Base-by-base conservation (phyloP, 2,797 vertebrate species). In the Lithobates pipiens region DNA sequence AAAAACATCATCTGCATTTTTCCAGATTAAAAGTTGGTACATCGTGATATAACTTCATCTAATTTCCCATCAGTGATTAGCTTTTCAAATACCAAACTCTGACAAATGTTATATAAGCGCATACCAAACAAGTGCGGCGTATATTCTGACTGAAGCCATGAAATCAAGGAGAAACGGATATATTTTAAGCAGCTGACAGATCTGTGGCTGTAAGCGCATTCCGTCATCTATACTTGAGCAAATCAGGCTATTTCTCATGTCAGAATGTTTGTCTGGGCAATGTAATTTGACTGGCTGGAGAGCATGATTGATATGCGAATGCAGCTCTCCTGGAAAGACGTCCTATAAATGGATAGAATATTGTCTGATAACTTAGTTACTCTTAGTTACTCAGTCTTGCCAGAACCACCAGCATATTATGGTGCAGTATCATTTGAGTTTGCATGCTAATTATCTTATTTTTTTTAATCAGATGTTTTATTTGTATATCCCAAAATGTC, bases 141-240 rank as follows among this genome's bases (percentile, higher is more conserved):
- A 44, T 18, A 42, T 70, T 50, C 27, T 61, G 84, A 81, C 73
- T 54, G 25, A 57, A 42, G 61, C 67, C 76, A 76, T 86, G 70
- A 86, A 81, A 81, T 81, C 73, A 81, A 21, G 67, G 63, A 76
- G 72, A 70, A 86, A 54, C 34, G 25, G 36, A 81, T 81, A 83
- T 69, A 81, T 86, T 86, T 61, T 76, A 76, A 72, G 65, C 84
- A 77, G 72, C 36, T 86, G 84, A 85, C 72, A 85, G 84, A 81
- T 86, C 72, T 16, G 15, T 85, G 76, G 72, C 84, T 76, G 77
- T 76, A 77, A 76, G 78, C 80, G 61, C 78, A 76, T 70, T 76
- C 78, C 76, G 84, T 81, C 65, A 86, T 81, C 76, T 86, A 65
- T 76, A 81, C 78, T 67, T 27, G 63, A 69, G 50, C 23, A 76